Percentiles rank a stretch among this genome's conserved stretches.
These are phyloP conservation scores for Dexiosoma caninum DNA, from an alignment of 2,888 invertebrate species.

Conservation along the genomic window DNA sequence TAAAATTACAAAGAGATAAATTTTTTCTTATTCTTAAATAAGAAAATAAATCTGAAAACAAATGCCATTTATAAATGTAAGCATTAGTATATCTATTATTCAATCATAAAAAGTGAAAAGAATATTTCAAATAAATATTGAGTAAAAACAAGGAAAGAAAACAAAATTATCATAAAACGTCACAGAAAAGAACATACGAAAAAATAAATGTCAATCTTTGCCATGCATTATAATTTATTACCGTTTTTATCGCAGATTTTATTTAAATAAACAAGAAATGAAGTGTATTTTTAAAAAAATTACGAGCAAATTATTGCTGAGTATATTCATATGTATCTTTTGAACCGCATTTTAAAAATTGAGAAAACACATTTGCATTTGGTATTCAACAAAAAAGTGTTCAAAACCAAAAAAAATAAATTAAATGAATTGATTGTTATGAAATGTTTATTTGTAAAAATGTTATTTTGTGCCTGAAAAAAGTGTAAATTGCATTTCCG, in stretches of 20 bases:
- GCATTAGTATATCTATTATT: slow-evolving; percentile 27
- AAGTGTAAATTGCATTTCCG: slow-evolving; percentile 41
- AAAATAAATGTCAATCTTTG: slow-evolving; percentile 51
- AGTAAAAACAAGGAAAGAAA: slow-evolving; percentile 4
- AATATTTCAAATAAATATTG: background rate
- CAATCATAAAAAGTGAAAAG: background rate
- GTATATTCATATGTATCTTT: slow-evolving; percentile 12
- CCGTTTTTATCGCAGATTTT: slow-evolving; percentile 25
- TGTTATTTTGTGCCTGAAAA: slow-evolving; percentile 8
- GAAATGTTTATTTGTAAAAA: slow-evolving; percentile 54
- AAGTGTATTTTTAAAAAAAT: background rate
- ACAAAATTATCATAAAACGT: slow-evolving; percentile 15
- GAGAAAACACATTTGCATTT: background rate
- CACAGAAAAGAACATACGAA: background rate
- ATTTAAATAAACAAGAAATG: background rate
- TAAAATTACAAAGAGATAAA: background rate
- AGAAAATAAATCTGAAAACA: background rate
- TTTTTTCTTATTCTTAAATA: background rate
- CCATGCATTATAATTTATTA: slow-evolving; percentile 43
- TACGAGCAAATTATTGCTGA: background rate
- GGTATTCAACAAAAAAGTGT: background rate
- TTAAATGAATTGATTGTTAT: slow-evolving; percentile 48
- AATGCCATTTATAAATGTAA: background rate
- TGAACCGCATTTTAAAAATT: background rate
- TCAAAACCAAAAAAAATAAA: slow-evolving; percentile 8